These are phyloP conservation scores for Acanthurus tractus DNA, from an alignment of 2,797 vertebrate species.

Conservation along the genomic window DNA sequence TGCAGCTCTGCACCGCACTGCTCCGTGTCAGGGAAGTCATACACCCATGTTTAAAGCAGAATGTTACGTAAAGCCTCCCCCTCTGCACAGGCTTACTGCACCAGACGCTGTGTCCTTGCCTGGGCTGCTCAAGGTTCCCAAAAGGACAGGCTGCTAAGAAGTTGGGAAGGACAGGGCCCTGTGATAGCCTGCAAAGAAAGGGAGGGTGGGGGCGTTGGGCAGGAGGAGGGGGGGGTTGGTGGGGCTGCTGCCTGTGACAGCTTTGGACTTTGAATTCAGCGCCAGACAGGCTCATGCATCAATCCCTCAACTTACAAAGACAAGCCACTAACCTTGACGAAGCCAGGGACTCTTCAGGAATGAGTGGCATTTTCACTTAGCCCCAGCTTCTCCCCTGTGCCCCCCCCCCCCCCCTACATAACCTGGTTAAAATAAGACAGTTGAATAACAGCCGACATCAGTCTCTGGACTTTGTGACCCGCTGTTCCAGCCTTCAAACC, in stretches of 20 bases:
- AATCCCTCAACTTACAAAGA: constrained; percentile 88
- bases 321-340: constrained; percentile 86
- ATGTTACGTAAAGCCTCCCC: constrained; percentile 85
- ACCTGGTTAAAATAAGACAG: constrained; percentile 83
- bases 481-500: constrained; percentile 63
- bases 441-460: constrained; percentile 73
- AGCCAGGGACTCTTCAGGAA: constrained; percentile 84
- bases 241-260: constrained; percentile 76
- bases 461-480: constrained; percentile 66
- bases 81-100: constrained; percentile 85
- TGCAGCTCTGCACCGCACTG: constrained; percentile 71
- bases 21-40: constrained; percentile 82
- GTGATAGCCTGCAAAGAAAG: constrained; percentile 81
- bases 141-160: constrained; percentile 88
- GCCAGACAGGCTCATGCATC: constrained; percentile 88
- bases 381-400: constrained; percentile 65
- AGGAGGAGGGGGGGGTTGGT: neutral
- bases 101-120: constrained; percentile 87
- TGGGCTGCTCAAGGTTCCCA: constrained; percentile 87
- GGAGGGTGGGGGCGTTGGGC: constrained; percentile 9
- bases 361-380: constrained; percentile 88
- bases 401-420: constrained; percentile 68
- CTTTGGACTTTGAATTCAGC: constrained; percentile 88
- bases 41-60: constrained; percentile 83
- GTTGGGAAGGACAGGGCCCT: constrained; percentile 86